phyloP scores from a whole-genome alignment of 1,140 invertebrate species.

The Philotrypesis tridentata region DNA sequence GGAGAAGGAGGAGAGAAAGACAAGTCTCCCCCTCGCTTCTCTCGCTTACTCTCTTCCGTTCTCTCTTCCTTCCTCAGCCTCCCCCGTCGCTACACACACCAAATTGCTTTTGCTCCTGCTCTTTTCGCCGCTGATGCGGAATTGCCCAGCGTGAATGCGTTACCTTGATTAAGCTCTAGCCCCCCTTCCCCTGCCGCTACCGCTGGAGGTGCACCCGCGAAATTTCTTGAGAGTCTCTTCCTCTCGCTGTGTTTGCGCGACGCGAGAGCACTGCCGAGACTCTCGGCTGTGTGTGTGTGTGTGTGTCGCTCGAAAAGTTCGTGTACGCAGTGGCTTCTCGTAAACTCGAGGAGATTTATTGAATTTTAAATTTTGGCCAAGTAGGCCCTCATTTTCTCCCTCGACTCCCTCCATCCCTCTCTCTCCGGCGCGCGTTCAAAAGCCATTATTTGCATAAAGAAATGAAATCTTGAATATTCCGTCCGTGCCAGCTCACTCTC shows the following conservation, averaged over 20 bases:
- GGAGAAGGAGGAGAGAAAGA: background rate
- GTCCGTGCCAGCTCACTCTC: no score
- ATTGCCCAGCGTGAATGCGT: constrained; percentile 29
- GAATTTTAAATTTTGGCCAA: background rate
- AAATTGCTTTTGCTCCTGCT: constrained; percentile 37
- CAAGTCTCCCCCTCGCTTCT: constrained; percentile 34
- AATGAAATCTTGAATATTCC: constrained; percentile 13
- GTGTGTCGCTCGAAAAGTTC: no score
- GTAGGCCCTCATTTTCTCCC: background rate
- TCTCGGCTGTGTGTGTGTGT: no score
- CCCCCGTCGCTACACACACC: no score
- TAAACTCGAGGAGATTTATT: background rate
- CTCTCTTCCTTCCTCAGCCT: background rate
- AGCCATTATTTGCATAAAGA: constrained; percentile 29
- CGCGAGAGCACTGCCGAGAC: no score
- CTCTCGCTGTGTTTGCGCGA: background rate
- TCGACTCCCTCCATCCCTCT: no score
- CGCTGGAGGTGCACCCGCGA: no score
- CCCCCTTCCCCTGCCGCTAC: background rate
- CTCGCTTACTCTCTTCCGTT: constrained; percentile 38
- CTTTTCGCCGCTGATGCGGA: constrained; percentile 37
- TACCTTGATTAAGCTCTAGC: constrained; percentile 42
- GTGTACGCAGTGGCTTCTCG: no score
- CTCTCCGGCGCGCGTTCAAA: no score
- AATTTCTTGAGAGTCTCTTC: background rate